Base-by-base conservation (phyloP, 1,140 invertebrate genomes). In the Marisa cornuarietis region DNA sequence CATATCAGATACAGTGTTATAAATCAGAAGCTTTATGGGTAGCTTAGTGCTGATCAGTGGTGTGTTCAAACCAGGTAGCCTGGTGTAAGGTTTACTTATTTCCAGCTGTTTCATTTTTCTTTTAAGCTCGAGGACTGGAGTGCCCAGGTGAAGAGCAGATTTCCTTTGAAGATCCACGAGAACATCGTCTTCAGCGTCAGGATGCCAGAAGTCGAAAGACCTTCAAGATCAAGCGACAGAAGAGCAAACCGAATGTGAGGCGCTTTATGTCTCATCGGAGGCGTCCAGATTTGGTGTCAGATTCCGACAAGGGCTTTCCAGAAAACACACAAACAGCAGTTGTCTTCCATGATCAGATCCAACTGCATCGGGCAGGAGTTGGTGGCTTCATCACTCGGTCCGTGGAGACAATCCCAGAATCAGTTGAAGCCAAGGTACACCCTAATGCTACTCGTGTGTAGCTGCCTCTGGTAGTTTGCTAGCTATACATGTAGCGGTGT, bases 171-270 rank as follows among this genome's bases (percentile, higher is more conserved):
- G 87, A 90, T 65, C 90, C 91, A 2, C 93, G 94, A 81, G 94
- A 94, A 83, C 95, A 96, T 82, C 93, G 96, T 26, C 93, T 98
- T 71, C 97, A 98, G 89, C 93, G 97, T 49, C 95, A 96, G 77
- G 97, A 97, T 92, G 96, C 96, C 26, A 96, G 97, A 90, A 98
- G 96, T 88, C 94, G 97, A 82, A 97, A 96, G 92, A 98, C 97
- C 0, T 98, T 98, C 91, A 94, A 96, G 79, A 94, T 90, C 81
- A 91, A 88, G 82, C 86, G 85, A 54, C 86, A 78, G 80, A 89
- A 86, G 81, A 90, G 86, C 58, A 90, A 88, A 51, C 85, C 86
- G 0, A 84, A 84, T 0, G 86, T 87, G 63, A 79, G 87, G 26
- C 83, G 85, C 14, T 81, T 88, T 58, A 84, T 85, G 69, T 85